Base-by-base conservation (phyloP, 2,113 vertebrate genomes). In the Pachycephala philippinensis region DNA sequence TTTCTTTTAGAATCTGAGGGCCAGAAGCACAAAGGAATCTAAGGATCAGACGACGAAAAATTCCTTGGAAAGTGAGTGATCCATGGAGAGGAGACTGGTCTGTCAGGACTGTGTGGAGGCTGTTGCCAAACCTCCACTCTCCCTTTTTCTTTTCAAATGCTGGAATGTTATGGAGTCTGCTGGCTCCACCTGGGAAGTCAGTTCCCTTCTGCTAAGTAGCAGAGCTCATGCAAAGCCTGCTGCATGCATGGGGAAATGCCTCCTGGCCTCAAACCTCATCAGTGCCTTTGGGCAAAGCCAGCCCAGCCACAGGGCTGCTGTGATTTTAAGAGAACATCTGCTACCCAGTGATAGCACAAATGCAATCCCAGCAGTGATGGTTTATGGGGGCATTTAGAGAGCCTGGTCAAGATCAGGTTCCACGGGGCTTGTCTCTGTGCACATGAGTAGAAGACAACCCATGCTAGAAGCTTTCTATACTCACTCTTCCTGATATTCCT, bases 21-120 rank as follows among this genome's bases (percentile, higher is more conserved):
- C 99, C 93, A 98, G 99, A 95, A 99, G 98, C 95, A 99, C 98
- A 56, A 99, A 99, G 96, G 99, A 99, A 66, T 98, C 98, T 70
- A 99, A 99, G 95, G 99, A 99, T 79, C 98, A 98, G 89, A 98
- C 98, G 0, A 98, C 98, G 50, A 99, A 99, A 97, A 99, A 99
- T 97, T 99, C 99, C 60, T 96, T 99, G 84, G 99, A 99, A 98
- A 99, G 99, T 99, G 95, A 98, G 99, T 98, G 59, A 79, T 87
- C 68, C 57, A 4, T 17, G 21, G 28, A 68, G 63, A 79, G 65
- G 61, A 85, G 31, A 59, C 37, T 91, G 93, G 64, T 93, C 79
- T 96, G 81, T 95, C 75, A 93, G 82, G 37, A 76, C 24, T 56
- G 27, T 17, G 63, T 24, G 63, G 74, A 40, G 30, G 45, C 66